Base-by-base conservation (phyloP, 2,113 vertebrate species). In the Corythaixoides concolor region DNA sequence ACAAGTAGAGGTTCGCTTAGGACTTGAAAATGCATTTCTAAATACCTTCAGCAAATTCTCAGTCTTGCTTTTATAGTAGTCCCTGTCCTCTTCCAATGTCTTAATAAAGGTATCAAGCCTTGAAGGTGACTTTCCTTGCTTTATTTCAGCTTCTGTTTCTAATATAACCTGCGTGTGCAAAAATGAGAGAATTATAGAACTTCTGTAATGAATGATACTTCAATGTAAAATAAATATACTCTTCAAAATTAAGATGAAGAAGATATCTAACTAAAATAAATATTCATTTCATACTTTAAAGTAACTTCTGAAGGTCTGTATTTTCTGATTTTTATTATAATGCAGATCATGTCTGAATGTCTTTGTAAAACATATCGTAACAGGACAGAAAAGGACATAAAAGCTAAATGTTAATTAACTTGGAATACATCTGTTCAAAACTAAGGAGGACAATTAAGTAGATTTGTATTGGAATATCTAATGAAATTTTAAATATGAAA, bases 31-130 rank as follows among this genome's bases (percentile, higher is more conserved):
- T 27, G 77, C 58, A 15, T 84, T 98, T 95, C 95, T 97, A 77
- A 98, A 93, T 96, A 98, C 97, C 62, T 95, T 98, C 74, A 96
- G 96, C 77, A 98, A 89, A 88, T 93, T 89, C n/a, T 98, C 97
- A 86, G 95, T 82, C 95, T 98, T 95, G 75, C 76, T 67, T 95
- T 97, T 98, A 56, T 88, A 97, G 93, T 96, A 92, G 92, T 97
- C 91, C 91, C 62, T 97, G 86, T 98, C 96, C 82, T 97, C 96
- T 95, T 97, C 97, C 91, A 97, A 75, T 75, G 89, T 97, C 86
- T 95, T 97, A 77, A 97, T 93, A 96, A 98, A 98, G 32, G 75
- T 87, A 89, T 97, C 93, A 68, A 96, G 92, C 80, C 93, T 97
- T 75, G 96, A 98, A 62, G 96, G 94, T 94, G 94, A 95, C 77